Conservation (phyloP, 1,140 invertebrate species). For the Megathymus violae region DNA sequence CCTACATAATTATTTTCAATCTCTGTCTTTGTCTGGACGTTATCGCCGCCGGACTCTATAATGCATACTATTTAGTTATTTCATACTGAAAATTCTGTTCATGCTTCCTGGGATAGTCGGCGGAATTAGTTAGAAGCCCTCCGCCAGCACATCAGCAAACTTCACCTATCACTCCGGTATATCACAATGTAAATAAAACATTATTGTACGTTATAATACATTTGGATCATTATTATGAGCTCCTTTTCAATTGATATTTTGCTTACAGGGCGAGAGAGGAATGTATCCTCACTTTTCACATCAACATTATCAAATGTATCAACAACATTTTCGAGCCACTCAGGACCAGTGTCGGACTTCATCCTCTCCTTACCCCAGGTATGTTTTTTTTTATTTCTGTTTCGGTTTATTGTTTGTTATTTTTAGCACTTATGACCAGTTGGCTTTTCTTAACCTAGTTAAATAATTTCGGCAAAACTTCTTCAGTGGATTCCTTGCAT, state of each 20-base stretch:
- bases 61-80: conserved; percentile 27
- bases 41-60: neutral
- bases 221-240: neutral
- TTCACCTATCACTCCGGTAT: conserved; percentile 91
- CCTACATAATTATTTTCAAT: neutral
- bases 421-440: no score
- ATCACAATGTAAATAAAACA: conserved; percentile 60
- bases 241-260: conserved; percentile 22
- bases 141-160: conserved; percentile 92
- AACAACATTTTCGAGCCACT: conserved; percentile 85
- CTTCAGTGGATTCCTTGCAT: no score
- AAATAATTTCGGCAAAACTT: no score
- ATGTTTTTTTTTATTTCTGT: conserved; percentile 42
- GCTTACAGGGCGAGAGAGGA: conserved; percentile 85
- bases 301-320: conserved; percentile 90
- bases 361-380: conserved; percentile 79
- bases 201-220: neutral
- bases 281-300: conserved; percentile 88
- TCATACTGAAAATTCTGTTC: conserved; percentile 61
- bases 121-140: conserved; percentile 86
- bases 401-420: no score
- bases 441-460: no score
- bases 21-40: neutral
- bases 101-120: conserved; percentile 73
- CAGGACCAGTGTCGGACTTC: conserved; percentile 85